Evolutionary conservation across 2,888 invertebrate species (phyloP).

Genomic region (Euplexia lucipara): DNA sequence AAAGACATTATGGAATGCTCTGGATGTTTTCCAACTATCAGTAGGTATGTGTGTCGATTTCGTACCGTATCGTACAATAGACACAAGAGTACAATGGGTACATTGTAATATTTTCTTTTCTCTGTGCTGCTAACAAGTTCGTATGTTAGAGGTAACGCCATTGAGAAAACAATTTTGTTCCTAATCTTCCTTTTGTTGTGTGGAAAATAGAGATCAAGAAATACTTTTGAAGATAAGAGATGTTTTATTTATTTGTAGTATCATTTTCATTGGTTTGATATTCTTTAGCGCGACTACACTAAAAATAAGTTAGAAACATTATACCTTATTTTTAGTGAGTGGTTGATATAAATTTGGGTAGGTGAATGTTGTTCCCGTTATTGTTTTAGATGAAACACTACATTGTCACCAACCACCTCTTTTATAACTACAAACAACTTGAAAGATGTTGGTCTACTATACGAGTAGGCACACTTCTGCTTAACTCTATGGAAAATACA

Average conservation of each 20-base stretch:
- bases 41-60: constrained; percentile 33
- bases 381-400: neutral
- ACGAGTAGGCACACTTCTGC: too few relatives aligned
- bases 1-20: constrained; percentile 43
- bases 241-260: neutral
- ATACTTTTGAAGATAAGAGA: constrained; percentile 15
- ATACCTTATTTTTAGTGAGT: neutral
- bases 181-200: constrained; percentile 35
- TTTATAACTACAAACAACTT: too few relatives aligned
- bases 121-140: constrained; percentile 15
- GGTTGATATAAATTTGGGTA: neutral
- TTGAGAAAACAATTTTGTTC: constrained; percentile 14
- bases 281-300: constrained; percentile 1
- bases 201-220: constrained; percentile 2
- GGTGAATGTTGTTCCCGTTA: too few relatives aligned
- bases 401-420: too few relatives aligned
- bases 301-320: too few relatives aligned
- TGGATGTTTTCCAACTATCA: constrained; percentile 59
- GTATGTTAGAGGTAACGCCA: constrained; percentile 16
- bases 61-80: constrained; percentile 14
- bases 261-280: neutral
- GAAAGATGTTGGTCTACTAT: too few relatives aligned
- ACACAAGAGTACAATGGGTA: constrained; percentile 27
- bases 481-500: too few relatives aligned
- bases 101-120: constrained; percentile 37